phyloP scores from a whole-genome alignment of 1,140 invertebrate species.

The Scaptodrosophila lebanonensis region DNA sequence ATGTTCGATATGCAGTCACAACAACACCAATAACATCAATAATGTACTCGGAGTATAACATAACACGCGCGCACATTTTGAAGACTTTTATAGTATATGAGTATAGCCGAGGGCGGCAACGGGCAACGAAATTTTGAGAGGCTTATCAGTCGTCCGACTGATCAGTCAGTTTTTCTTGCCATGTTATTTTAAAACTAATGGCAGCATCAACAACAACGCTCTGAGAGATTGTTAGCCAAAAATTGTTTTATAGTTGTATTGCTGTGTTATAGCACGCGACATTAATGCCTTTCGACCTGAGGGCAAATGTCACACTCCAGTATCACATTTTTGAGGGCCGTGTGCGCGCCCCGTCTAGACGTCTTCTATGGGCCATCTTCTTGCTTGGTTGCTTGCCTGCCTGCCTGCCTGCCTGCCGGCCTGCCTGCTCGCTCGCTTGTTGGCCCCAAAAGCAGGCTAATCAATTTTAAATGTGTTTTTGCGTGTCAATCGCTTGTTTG shows the following conservation, averaged over 20 bases:
- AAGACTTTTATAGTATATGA: too few relatives aligned
- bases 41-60: too few relatives aligned
- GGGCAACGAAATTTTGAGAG: background rate
- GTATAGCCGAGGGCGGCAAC: too few relatives aligned
- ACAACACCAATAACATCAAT: too few relatives aligned
- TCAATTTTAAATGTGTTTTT: slow-evolving; percentile 76
- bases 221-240: slow-evolving; percentile 46
- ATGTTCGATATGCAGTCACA: too few relatives aligned
- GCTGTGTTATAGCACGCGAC: slow-evolving; percentile 62
- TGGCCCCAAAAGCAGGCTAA: slow-evolving; percentile 39
- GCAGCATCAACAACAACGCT: background rate
- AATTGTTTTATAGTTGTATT: slow-evolving; percentile 41
- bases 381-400: slow-evolving; percentile 1
- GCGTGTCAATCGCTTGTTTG: slow-evolving; percentile 74
- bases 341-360: slow-evolving; percentile 50
- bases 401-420: slow-evolving; percentile 22
- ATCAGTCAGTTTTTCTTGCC: slow-evolving; percentile 21
- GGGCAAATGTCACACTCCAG: slow-evolving; percentile 61
- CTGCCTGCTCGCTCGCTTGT: too few relatives aligned
- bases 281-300: slow-evolving; percentile 19
- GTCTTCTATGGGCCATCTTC: slow-evolving; percentile 34
- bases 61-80: too few relatives aligned
- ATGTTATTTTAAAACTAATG: slow-evolving; percentile 42
- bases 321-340: slow-evolving; percentile 6
- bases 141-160: background rate